These are phyloP conservation scores for Pantherophis guttatus DNA, from an alignment of 2,113 vertebrate genomes.

Conservation along the genomic window DNA sequence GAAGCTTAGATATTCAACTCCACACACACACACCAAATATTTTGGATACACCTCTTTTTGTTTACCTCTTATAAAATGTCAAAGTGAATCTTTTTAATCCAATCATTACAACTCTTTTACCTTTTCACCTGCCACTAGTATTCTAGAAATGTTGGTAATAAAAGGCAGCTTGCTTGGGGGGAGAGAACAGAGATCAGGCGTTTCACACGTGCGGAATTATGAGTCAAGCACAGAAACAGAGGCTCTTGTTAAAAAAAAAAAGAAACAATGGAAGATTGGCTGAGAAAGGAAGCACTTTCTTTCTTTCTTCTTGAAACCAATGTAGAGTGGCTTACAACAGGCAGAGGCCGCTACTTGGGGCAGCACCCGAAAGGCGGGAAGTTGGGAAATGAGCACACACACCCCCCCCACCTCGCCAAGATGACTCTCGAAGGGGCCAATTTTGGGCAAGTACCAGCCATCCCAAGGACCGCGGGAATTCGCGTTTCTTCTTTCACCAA, in stretches of 20 bases:
- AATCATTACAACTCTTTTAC: neutral
- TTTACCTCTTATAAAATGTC: neutral
- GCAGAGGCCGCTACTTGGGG: neutral
- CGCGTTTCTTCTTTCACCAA: slow-evolving; percentile 61
- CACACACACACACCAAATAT: neutral
- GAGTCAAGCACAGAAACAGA: neutral
- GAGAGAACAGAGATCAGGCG: too few relatives aligned
- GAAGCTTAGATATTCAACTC: neutral
- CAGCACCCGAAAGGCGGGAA: neutral
- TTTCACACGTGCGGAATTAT: neutral
- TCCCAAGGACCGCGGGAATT: slow-evolving; percentile 12
- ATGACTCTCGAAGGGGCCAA: neutral
- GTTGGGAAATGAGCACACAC: neutral
- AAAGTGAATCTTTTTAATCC: too few relatives aligned
- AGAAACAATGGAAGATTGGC: too few relatives aligned
- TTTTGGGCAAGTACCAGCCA: slow-evolving; percentile 11
- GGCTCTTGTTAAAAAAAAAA: neutral
- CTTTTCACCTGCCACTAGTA: neutral
- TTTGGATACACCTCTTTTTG: neutral
- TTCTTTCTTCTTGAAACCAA: neutral
- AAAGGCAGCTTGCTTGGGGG: neutral
- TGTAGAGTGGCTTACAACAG: neutral
- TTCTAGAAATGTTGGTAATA: neutral
- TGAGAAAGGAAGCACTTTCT: neutral
- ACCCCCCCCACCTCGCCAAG: too few relatives aligned